Evolutionary conservation across 2,888 invertebrate genomes (phyloP).

Genomic region (Trichogramma evanescens): DNA sequence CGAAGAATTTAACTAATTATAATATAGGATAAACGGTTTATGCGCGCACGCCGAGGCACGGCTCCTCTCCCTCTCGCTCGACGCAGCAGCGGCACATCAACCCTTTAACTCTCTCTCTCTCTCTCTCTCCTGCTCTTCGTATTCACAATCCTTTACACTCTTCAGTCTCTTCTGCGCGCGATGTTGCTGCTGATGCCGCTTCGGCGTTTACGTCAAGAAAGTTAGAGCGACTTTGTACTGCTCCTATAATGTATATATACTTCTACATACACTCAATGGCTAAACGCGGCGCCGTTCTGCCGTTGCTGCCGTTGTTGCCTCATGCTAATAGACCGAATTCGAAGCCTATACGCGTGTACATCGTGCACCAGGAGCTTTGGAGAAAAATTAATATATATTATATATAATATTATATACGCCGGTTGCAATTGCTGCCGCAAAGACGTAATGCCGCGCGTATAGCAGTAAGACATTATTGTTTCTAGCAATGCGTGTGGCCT

Average conservation of each 20-base stretch:
- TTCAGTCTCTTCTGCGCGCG: background rate
- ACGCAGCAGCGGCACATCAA: background rate
- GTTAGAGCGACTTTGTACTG: conserved; percentile 29
- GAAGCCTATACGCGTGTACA: too few relatives aligned
- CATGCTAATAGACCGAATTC: too few relatives aligned
- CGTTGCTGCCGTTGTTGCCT: too few relatives aligned
- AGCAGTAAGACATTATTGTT: too few relatives aligned
- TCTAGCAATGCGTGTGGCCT: background rate
- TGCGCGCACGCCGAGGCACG: conserved; percentile 20
- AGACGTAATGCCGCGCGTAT: too few relatives aligned
- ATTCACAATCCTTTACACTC: conserved; percentile 13
- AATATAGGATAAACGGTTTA: conserved; percentile 47
- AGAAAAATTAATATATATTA: too few relatives aligned
- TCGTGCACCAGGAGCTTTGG: too few relatives aligned
- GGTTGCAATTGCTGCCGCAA: too few relatives aligned
- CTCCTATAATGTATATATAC: background rate
- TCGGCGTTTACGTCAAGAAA: conserved; percentile 41
- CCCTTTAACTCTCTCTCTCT: background rate
- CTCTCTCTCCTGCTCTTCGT: background rate
- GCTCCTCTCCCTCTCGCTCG: background rate
- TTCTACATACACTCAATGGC: too few relatives aligned
- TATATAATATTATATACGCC: too few relatives aligned
- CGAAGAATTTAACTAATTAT: conserved; percentile 48
- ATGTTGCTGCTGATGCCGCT: too few relatives aligned
- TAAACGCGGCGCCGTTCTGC: too few relatives aligned